Conservation (phyloP, 2,113 vertebrate species). For the Maylandia zebra region DNA sequence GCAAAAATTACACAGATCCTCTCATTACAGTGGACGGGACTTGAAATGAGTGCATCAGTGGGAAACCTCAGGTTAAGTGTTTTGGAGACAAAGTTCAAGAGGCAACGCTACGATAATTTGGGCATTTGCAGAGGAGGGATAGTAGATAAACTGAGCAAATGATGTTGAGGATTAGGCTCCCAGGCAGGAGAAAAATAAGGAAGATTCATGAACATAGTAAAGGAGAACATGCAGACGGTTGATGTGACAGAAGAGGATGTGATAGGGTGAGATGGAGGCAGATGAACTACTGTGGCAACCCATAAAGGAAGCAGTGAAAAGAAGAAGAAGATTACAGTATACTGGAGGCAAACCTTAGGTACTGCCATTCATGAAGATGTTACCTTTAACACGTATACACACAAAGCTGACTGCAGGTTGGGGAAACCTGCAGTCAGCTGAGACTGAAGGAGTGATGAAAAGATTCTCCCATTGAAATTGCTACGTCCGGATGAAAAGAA, state of each 20-base stretch:
- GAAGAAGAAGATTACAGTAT: neutral
- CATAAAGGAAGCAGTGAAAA: neutral
- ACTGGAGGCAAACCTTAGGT: neutral
- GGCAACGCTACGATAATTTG: neutral
- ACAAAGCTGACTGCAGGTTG: neutral
- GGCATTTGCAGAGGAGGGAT: fast-evolving
- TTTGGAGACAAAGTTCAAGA: fast-evolving
- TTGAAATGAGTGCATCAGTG: neutral
- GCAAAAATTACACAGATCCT: neutral
- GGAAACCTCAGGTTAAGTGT: neutral
- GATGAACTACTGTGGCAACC: neutral
- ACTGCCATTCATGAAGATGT: neutral
- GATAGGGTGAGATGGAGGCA: neutral
- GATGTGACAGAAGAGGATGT: neutral
- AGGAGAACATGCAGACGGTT: neutral
- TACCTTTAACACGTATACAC: neutral
- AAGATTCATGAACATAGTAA: neutral
- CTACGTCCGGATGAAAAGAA: fast-evolving
- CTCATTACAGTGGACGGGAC: fast-evolving
- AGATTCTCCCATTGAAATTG: neutral
- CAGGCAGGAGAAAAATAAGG: neutral
- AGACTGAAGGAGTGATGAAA: neutral
- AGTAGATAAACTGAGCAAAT: neutral
- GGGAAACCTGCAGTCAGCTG: neutral
- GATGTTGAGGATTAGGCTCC: neutral